phyloP scores from a whole-genome alignment of 2,113 vertebrate species.

The Aldabrachelys gigantea region DNA sequence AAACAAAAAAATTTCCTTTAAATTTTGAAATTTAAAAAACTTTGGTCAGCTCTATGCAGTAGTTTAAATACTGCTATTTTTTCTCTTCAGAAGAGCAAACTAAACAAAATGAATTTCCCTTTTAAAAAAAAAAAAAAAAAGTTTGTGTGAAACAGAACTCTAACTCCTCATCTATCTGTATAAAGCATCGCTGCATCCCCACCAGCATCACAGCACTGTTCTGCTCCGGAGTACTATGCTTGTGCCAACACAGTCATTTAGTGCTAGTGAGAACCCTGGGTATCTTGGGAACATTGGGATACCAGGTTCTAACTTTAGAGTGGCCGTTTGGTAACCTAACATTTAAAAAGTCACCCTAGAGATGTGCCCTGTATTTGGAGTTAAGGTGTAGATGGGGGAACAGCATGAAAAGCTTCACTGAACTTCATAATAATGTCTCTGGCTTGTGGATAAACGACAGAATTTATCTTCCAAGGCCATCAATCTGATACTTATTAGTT shows the following conservation, averaged over 20 bases:
- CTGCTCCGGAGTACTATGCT: not conserved
- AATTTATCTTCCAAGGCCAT: not conserved
- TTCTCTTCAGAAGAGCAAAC: not conserved
- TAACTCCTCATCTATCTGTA: not conserved
- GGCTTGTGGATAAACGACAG: not conserved
- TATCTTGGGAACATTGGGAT: not conserved
- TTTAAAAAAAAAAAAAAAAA: not conserved
- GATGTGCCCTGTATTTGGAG: not conserved
- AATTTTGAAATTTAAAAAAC: not conserved
- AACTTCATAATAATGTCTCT: not conserved
- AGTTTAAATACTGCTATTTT: not conserved
- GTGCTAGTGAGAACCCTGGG: not conserved
- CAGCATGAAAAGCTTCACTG: not conserved
- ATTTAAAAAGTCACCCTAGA: not conserved
- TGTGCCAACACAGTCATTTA: not conserved
- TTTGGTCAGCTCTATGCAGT: not conserved
- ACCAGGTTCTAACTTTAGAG: not conserved
- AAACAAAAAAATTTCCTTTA: not conserved
- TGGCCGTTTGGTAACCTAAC: not conserved
- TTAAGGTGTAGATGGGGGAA: not conserved
- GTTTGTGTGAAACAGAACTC: not conserved
- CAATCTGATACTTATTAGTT: not conserved
- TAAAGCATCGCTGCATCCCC: not conserved
- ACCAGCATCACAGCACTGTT: fast-evolving
- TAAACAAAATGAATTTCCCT: not conserved